Conservation (phyloP, 2,888 invertebrate genomes). For the Brachyopa scutellaris region DNA sequence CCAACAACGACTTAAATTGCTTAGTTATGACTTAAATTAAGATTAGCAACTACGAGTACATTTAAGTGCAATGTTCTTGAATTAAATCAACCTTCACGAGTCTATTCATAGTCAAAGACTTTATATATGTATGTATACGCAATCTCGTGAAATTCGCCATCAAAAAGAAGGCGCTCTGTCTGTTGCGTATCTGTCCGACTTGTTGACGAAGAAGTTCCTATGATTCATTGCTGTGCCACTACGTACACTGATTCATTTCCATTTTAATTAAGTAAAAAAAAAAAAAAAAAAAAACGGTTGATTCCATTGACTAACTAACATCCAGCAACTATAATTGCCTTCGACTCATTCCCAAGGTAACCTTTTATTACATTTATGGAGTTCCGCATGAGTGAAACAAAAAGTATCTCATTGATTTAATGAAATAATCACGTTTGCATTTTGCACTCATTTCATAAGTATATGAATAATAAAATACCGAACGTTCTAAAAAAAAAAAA, state of each 20-base stretch:
- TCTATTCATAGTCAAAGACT: slow-evolving; percentile 22
- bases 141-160: neutral
- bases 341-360: slow-evolving; percentile 24
- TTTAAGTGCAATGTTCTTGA: neutral
- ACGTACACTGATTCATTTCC: slow-evolving; percentile 22
- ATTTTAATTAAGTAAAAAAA: slow-evolving; percentile 26
- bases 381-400: slow-evolving; percentile 43
- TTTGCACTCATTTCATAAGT: neutral
- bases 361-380: slow-evolving; percentile 4
- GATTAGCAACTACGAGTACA: too few relatives aligned
- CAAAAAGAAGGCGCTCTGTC: neutral
- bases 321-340: slow-evolving; percentile 32
- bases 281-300: too few relatives aligned
- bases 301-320: slow-evolving; percentile 8
- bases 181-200: slow-evolving; percentile 7
- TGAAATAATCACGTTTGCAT: slow-evolving; percentile 20
- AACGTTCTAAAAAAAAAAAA: neutral
- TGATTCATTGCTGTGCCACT: slow-evolving; percentile 15
- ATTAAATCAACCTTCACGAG: slow-evolving; percentile 58
- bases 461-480: neutral
- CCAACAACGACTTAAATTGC: too few relatives aligned
- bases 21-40: too few relatives aligned
- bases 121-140: neutral
- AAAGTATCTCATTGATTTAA: slow-evolving; percentile 12
- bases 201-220: slow-evolving; percentile 6